Conservation (phyloP, 1,140 invertebrate genomes). For the Helicorthomorpha holstii region DNA sequence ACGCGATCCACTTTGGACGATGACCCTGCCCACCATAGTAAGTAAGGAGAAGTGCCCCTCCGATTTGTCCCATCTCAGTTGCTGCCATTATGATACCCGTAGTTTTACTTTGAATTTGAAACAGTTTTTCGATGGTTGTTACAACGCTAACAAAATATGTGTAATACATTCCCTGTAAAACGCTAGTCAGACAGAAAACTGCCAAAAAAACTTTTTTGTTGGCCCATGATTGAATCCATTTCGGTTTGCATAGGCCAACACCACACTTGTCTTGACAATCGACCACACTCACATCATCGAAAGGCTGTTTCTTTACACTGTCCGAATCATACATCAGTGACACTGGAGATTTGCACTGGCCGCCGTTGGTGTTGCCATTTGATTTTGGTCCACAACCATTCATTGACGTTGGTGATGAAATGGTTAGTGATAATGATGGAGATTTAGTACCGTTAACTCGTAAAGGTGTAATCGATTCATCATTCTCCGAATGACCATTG, state of each 20-base stretch:
- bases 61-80: slow-evolving; percentile 87
- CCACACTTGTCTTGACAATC: slow-evolving; percentile 44
- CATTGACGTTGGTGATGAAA: too few species aligned
- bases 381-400: too few species aligned
- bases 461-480: too few species aligned
- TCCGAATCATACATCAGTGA: too few species aligned
- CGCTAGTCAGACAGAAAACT: slow-evolving; percentile 72
- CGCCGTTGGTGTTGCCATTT: too few species aligned
- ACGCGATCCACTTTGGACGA: slow-evolving; percentile 88
- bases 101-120: slow-evolving; percentile 85
- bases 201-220: slow-evolving; percentile 77
- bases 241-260: slow-evolving; percentile 43
- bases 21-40: slow-evolving; percentile 87
- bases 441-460: too few species aligned
- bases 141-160: slow-evolving; percentile 93
- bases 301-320: too few species aligned
- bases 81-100: slow-evolving; percentile 84
- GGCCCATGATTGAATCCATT: slow-evolving; percentile 55
- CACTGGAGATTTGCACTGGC: too few species aligned
- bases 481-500: not conserved
- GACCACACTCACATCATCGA: too few species aligned
- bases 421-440: too few species aligned
- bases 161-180: slow-evolving; percentile 83
- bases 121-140: slow-evolving; percentile 91
- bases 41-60: slow-evolving; percentile 57